These are phyloP conservation scores for Molossus molossus DNA, from an alignment of 2,797 vertebrate species.

Conservation along the genomic window DNA sequence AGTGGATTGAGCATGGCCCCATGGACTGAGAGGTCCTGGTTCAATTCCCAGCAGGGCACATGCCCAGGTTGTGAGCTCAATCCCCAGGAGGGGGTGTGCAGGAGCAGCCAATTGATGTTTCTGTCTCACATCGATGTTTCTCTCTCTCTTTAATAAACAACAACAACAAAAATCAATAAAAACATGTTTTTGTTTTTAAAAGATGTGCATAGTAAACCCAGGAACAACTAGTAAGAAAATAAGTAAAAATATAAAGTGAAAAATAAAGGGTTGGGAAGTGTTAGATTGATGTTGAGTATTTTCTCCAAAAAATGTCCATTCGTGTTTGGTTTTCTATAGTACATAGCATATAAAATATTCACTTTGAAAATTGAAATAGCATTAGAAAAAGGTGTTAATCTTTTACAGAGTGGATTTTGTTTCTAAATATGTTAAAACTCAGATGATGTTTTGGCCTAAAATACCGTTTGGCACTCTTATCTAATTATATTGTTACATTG, in stretches of 20 bases:
- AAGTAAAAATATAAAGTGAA: not conserved
- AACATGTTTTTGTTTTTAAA: no score
- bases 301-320: not conserved
- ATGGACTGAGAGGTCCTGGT: no score
- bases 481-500: not conserved
- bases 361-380: not conserved
- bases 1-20: no score
- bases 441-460: not conserved
- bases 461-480: not conserved
- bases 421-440: constrained; percentile 30
- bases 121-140: no score
- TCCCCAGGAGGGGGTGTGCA: no score
- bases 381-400: not conserved
- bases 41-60: no score
- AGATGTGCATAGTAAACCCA: not conserved
- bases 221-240: not conserved
- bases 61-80: no score
- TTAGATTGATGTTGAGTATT: not conserved
- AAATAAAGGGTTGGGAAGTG: not conserved
- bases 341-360: not conserved
- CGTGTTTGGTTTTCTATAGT: not conserved
- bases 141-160: no score
- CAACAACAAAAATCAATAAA: no score
- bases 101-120: no score
- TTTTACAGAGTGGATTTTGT: not conserved